Evolutionary conservation across 2,113 vertebrate species (phyloP).

Genomic region (Phyllostomus discolor): DNA sequence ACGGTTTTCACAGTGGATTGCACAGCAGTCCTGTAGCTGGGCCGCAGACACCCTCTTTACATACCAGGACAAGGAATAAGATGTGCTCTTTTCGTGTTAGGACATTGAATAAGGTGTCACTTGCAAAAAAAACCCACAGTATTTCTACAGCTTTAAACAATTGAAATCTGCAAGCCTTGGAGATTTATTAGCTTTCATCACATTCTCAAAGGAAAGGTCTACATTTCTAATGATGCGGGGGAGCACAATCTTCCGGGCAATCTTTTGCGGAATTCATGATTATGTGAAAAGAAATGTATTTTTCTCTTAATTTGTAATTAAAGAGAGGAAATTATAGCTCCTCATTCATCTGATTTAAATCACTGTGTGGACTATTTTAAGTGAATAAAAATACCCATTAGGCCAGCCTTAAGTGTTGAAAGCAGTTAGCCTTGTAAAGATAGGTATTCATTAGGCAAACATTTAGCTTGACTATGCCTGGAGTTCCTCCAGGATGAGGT

Average conservation of each 20-base stretch:
- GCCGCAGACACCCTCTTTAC: not conserved
- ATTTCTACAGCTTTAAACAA: not conserved
- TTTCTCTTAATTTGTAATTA: constrained; percentile 41
- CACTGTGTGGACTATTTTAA: constrained; percentile 32
- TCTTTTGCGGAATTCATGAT: constrained; percentile 14
- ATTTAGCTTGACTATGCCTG: constrained; percentile 24
- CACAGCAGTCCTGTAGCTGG: not conserved
- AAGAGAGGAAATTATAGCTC: constrained; percentile 40
- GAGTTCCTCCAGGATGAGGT: constrained; percentile 51
- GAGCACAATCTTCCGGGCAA: not conserved
- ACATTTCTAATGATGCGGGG: not conserved
- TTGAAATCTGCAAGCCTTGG: not conserved
- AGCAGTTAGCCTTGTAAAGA: constrained; percentile 23
- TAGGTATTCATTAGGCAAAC: constrained; percentile 67
- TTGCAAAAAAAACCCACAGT: not conserved
- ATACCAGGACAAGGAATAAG: not conserved
- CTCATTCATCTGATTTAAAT: constrained; percentile 59
- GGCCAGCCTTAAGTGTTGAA: constrained; percentile 30
- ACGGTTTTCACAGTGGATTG: not conserved
- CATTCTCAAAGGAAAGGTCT: not conserved
- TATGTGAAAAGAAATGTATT: not conserved
- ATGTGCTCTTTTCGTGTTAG: not conserved
- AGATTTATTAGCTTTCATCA: not conserved
- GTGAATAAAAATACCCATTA: constrained; percentile 40
- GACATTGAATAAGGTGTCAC: not conserved